A percentile compares a stretch with the other conserved stretches of the same genome.
Evolutionary conservation across 2,888 invertebrate species (phyloP).

Genomic region (Fabriciana adippe): DNA sequence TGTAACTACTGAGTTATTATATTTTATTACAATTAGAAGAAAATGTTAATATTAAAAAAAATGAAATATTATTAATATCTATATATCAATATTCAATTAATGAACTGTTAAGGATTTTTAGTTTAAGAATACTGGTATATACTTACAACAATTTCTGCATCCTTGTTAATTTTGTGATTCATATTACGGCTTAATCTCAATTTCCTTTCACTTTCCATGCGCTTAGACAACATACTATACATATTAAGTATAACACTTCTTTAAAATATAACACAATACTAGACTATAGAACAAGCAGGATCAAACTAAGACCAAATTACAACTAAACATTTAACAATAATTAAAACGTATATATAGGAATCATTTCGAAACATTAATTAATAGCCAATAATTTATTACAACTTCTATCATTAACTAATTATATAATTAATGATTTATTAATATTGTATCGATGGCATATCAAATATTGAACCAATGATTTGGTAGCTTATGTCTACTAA

Average conservation of each 20-base stretch:
- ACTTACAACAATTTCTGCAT: slow-evolving; percentile 41
- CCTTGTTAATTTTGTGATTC: slow-evolving; percentile 28
- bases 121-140: not conserved
- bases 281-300: not conserved
- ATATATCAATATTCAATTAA: too few species aligned
- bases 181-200: slow-evolving; percentile 11
- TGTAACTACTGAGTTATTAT: too few species aligned
- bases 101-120: too few species aligned
- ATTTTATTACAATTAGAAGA: too few species aligned
- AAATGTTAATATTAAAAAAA: too few species aligned
- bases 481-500: slow-evolving; percentile 26
- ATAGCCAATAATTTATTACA: slow-evolving; percentile 54
- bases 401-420: slow-evolving; percentile 61
- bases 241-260: slow-evolving; percentile 15
- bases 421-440: slow-evolving; percentile 43
- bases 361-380: slow-evolving; percentile 57
- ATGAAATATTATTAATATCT: too few species aligned
- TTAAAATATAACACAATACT: not conserved
- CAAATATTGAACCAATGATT: slow-evolving; percentile 43
- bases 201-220: slow-evolving; percentile 16
- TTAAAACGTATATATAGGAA: slow-evolving; percentile 57
- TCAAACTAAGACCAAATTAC: slow-evolving; percentile 25
- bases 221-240: slow-evolving; percentile 22
- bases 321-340: slow-evolving; percentile 48
- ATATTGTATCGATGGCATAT: slow-evolving; percentile 34